phyloP scores from a whole-genome alignment of 2,113 vertebrate species.

The Holacanthus passer region DNA sequence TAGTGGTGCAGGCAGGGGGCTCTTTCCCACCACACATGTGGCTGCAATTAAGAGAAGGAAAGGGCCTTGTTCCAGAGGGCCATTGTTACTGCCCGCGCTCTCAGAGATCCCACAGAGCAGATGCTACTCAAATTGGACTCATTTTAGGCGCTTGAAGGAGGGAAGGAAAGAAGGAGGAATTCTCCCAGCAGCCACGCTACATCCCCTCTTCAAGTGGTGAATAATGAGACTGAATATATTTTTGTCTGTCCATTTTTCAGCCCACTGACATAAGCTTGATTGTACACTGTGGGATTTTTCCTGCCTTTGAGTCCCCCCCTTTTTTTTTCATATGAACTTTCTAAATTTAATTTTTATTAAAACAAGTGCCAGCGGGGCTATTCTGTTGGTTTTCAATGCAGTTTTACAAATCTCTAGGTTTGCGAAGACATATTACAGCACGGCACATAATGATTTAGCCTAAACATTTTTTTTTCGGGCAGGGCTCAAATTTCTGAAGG shows the following conservation, averaged over 20 bases:
- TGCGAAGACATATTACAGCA: slow-evolving; percentile 18
- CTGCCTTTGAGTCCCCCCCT: slow-evolving; percentile 18
- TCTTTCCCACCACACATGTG: slow-evolving; percentile 77
- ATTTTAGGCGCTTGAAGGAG: slow-evolving; percentile 66
- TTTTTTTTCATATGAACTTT: slow-evolving; percentile 17
- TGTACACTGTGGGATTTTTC: slow-evolving; percentile 28
- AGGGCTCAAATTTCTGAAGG: slow-evolving; percentile 8
- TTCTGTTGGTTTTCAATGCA: slow-evolving; percentile 23
- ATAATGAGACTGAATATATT: slow-evolving; percentile 69
- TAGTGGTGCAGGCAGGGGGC: slow-evolving; percentile 75
- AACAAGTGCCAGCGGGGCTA: slow-evolving; percentile 33
- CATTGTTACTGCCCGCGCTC: slow-evolving; percentile 71
- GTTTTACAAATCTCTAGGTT: neutral
- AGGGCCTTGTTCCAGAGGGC: slow-evolving; percentile 72
- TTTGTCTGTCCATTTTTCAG: slow-evolving; percentile 57
- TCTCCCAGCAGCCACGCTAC: slow-evolving; percentile 49
- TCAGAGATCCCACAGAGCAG: slow-evolving; percentile 78
- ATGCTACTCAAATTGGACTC: slow-evolving; percentile 76
- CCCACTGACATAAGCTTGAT: slow-evolving; percentile 41
- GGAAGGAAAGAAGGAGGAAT: slow-evolving; percentile 55
- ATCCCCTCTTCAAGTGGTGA: slow-evolving; percentile 58
- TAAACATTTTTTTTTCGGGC: slow-evolving; percentile 13
- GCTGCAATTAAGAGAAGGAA: slow-evolving; percentile 80
- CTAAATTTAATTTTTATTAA: slow-evolving; percentile 43
- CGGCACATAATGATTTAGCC: slow-evolving; percentile 8